phyloP scores from a whole-genome alignment of 2,113 vertebrate genomes.

The Blennius ocellaris region DNA sequence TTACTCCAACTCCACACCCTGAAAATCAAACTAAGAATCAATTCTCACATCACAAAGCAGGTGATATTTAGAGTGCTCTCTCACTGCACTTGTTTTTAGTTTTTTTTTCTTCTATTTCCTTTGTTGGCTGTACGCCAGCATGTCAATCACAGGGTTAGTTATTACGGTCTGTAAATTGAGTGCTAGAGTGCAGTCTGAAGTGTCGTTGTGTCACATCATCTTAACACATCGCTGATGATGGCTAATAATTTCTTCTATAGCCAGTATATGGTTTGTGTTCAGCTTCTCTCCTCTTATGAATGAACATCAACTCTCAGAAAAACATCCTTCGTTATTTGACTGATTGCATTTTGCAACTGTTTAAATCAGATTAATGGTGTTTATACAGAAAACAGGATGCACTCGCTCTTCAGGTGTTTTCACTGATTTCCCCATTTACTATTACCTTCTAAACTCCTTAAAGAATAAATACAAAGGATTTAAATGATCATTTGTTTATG shows the following conservation, averaged over 20 bases:
- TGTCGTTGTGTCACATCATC: background rate
- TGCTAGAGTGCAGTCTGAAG: background rate
- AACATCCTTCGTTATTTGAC: too few relatives aligned
- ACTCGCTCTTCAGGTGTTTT: too few relatives aligned
- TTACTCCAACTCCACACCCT: background rate
- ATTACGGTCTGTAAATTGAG: background rate
- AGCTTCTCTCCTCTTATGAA: too few relatives aligned
- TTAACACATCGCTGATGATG: background rate
- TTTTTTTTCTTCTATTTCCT: background rate
- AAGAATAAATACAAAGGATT: constrained; percentile 12
- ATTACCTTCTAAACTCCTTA: too few relatives aligned
- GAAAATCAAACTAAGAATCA: background rate
- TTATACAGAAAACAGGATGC: too few relatives aligned
- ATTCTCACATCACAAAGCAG: background rate
- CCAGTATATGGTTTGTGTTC: too few relatives aligned
- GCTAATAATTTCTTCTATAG: background rate
- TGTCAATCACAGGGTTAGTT: background rate
- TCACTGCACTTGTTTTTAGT: background rate
- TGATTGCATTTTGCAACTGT: too few relatives aligned
- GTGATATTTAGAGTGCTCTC: background rate
- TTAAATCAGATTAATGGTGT: too few relatives aligned
- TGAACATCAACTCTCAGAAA: too few relatives aligned
- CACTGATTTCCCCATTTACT: too few relatives aligned
- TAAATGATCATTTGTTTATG: constrained; percentile 6
- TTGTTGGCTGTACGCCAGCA: background rate